Evolutionary conservation across 2,113 vertebrate genomes (phyloP), one percentile per base, ranked within the genome.

Genomic region (Sylvietta virens): DNA sequence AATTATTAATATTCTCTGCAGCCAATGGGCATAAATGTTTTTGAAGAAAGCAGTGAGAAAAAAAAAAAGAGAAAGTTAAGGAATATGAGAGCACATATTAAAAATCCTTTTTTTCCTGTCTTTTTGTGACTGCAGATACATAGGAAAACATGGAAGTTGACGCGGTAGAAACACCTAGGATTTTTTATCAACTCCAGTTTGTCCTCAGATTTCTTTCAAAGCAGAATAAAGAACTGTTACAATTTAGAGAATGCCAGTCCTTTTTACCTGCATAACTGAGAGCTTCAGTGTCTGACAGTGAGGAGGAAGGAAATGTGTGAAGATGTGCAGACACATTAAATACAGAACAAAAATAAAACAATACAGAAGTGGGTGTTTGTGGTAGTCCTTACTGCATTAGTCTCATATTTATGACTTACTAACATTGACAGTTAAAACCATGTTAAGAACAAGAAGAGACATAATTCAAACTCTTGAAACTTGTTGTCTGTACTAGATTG

Each of bases 131-230:
- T 91, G 22, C 60, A 86, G 83, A 31, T 71, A 56, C 27, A 57
- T 40, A 48, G n/a, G 48, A 77, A 93, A 85, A 54, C n/a, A 74
- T 7, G 22, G 77, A 67, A 67, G 6, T 35, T 35, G 1, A 73
- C 64, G 61, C 33, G 47, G 16, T 97, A 96, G 72, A 70, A 53
- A 54, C 88, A 89, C 44, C 84, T 79, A 39, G 86, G 66, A 17
- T 81, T 12, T 82, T 97, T 57, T 96, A 95, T 39, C 71, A 28
- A 92, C 94, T n/a, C 80, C 82, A 31, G 80, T 86, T 66, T 60
- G 42, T 37, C 96, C 92, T 83, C 93, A 78, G 42, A 95, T 98
- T 71, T 88, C 93, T 80, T 98, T 97, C 89, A 92, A 44, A 61
- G 89, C 45, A 66, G 42, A 94, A 26, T 33, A 30, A 72, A 48